These are phyloP conservation scores for Lasioglossum villosulum DNA, from an alignment of 2,888 invertebrate species.

Conservation along the genomic window DNA sequence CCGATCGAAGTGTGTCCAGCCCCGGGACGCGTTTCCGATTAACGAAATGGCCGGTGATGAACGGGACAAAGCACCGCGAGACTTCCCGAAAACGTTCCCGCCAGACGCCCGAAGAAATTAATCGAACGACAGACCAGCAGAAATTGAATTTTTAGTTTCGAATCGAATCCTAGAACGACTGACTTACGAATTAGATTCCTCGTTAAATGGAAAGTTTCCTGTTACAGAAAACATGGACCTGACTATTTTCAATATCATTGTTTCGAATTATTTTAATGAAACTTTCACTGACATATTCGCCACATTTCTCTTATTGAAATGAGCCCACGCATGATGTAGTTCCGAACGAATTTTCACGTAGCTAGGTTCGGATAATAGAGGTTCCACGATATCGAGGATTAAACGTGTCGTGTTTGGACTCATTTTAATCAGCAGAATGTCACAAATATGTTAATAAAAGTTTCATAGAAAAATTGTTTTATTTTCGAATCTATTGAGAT, in stretches of 20 bases:
- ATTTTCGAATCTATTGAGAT: neutral
- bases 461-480: neutral
- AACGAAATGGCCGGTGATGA: constrained; percentile 29
- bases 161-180: neutral
- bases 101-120: neutral
- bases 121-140: neutral
- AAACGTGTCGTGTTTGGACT: neutral
- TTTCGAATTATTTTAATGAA: neutral
- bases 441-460: neutral
- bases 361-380: neutral
- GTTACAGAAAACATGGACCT: neutral
- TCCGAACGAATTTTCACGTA: neutral
- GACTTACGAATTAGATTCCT: neutral
- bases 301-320: neutral
- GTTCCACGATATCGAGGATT: no score
- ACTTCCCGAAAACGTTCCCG: neutral
- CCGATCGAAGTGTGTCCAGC: constrained; percentile 48
- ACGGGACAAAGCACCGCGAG: neutral
- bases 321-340: neutral
- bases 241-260: neutral
- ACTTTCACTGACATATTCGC: neutral
- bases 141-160: constrained; percentile 1
- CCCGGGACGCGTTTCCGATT: constrained; percentile 40
- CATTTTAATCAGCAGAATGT: neutral
- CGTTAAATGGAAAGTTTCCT: neutral